phyloP scores from a whole-genome alignment of 2,113 vertebrate genomes.

The Piaya cayana region DNA sequence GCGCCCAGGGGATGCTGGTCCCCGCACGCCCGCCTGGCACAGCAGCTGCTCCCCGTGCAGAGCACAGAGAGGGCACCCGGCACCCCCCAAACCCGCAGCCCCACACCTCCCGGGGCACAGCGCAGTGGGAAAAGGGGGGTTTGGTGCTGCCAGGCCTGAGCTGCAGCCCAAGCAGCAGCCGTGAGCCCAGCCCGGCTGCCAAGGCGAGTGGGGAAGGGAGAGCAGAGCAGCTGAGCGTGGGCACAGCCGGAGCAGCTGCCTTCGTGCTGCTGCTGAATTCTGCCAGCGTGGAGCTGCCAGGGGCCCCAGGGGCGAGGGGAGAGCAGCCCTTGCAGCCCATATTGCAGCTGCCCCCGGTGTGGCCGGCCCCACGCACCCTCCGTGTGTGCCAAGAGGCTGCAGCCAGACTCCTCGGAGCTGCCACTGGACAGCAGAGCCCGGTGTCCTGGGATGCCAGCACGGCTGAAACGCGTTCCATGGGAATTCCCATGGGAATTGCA shows the following conservation, averaged over 20 bases:
- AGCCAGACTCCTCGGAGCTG: neutral
- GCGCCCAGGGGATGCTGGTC: neutral
- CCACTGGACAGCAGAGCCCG: fast-evolving
- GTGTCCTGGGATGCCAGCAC: fast-evolving
- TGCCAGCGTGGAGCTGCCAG: neutral
- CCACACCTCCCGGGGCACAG: neutral
- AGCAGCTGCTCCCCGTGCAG: neutral
- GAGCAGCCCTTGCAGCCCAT: neutral
- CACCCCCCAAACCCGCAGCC: no score
- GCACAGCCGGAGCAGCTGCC: neutral
- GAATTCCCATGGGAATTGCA: no score
- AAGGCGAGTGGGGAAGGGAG: no score
- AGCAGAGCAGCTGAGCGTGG: constrained; percentile 7
- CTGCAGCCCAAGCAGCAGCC: no score
- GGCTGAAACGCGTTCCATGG: neutral
- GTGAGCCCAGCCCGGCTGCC: no score
- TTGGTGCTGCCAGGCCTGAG: neutral
- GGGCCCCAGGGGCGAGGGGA: neutral
- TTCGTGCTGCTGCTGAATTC: neutral
- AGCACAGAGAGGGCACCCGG: no score
- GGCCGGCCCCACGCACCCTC: neutral
- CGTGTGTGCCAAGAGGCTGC: fast-evolving
- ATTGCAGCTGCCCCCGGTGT: neutral
- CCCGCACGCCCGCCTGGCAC: neutral
- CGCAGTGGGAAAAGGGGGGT: neutral